A percentile compares a stretch with the other conserved stretches of the same genome.
phyloP scores from a whole-genome alignment of 1,140 invertebrate genomes.

The Drosophila micromelanica region DNA sequence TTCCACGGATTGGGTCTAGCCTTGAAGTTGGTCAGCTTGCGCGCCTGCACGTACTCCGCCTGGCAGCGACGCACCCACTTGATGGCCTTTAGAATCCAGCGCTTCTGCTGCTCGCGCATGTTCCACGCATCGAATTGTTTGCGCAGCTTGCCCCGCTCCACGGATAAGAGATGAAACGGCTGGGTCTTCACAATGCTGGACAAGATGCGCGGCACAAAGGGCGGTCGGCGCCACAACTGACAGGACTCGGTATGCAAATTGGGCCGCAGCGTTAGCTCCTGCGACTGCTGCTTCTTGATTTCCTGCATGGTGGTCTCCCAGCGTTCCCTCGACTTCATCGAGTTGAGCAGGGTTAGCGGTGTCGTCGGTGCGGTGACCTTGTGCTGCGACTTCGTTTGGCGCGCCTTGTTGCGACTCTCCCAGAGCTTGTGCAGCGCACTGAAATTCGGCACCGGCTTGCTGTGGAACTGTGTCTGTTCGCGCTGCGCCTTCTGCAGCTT shows the following conservation, averaged over 20 bases:
- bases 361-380: slow-evolving; percentile 33
- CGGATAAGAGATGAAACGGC: slow-evolving; percentile 43
- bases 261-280: slow-evolving; percentile 11
- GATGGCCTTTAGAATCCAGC: neutral
- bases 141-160: slow-evolving; percentile 33
- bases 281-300: neutral
- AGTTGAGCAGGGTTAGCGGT: slow-evolving; percentile 37
- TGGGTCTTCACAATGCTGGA: slow-evolving; percentile 27
- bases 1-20: slow-evolving; percentile 56
- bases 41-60: slow-evolving; percentile 21
- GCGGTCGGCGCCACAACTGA: slow-evolving; percentile 19
- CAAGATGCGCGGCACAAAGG: slow-evolving; percentile 45
- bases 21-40: slow-evolving; percentile 54
- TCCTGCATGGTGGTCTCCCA: neutral
- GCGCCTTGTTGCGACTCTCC: slow-evolving; percentile 9
- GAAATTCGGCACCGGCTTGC: slow-evolving; percentile 58
- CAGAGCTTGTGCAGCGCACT: slow-evolving; percentile 25
- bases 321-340: slow-evolving; percentile 19
- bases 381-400: neutral
- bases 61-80: slow-evolving; percentile 11
- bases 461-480: slow-evolving; percentile 24
- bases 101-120: slow-evolving; percentile 3
- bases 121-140: slow-evolving; percentile 32
- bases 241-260: neutral
- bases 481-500: neutral